A percentile compares a stretch with the other conserved stretches of the same genome.
These are phyloP conservation scores for Maylandia zebra DNA, from an alignment of 2,113 vertebrate species.

Conservation along the genomic window DNA sequence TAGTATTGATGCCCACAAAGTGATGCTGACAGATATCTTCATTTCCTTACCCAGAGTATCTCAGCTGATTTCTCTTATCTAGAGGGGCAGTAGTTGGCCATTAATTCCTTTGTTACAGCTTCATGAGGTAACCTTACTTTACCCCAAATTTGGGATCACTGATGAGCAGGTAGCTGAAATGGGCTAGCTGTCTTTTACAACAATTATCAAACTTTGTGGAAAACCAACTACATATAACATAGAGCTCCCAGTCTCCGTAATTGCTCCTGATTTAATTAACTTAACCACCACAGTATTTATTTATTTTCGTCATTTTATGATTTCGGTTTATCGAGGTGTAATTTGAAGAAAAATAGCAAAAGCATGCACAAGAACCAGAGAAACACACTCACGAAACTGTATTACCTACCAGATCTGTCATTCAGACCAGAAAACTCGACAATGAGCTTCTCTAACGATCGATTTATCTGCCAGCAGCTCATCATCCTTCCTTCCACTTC, in stretches of 20 bases:
- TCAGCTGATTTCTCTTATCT: neutral
- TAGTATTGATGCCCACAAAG: neutral
- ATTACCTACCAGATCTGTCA: neutral
- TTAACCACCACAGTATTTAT: neutral
- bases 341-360: neutral
- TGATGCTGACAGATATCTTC: neutral
- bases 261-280: neutral
- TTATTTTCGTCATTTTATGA: neutral
- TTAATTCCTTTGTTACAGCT: neutral
- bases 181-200: neutral
- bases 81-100: neutral
- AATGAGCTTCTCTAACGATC: neutral
- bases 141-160: neutral
- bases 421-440: neutral
- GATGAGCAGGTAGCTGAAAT: neutral
- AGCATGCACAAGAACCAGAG: neutral
- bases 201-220: neutral
- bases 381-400: neutral
- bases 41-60: neutral
- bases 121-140: neutral
- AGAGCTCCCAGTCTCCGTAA: neutral
- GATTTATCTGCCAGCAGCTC: slow-evolving; percentile 30
- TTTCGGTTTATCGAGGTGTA: neutral
- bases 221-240: neutral
- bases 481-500: neutral